Evolutionary conservation across 1,140 invertebrate genomes (phyloP), one percentile per base, ranked within the genome.

Genomic region (Diabrotica virgifera): DNA sequence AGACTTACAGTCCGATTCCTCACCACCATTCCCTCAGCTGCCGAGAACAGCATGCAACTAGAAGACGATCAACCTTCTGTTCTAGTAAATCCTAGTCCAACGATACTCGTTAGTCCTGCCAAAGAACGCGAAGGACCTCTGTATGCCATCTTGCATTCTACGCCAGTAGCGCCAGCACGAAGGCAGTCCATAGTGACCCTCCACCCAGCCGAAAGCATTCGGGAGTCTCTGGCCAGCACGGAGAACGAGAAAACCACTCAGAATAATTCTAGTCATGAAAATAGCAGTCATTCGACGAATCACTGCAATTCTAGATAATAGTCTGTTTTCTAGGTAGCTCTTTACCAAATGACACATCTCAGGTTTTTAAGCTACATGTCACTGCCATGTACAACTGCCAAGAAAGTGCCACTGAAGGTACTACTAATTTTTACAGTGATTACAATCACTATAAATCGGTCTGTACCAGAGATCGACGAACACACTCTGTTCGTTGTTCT

Each of bases 1-100:
- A 62, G 60, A 54, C 52, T 62, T 7, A 62, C 60, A 11, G 88
- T 91, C 61, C 80, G 89, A 24, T 87, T 90, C 69, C 79, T 91
- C 53, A 86, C 88, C 55, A 93, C 91, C 7, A 93, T 93, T 77
- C 90, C 91, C 5, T 93, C 91, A 4, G 90, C 90, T 2, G 88
- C 90, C 5, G 91, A 93, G 79, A 89, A 87, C 55, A 91, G 90
- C 70, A 85, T 89, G 73, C 85, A 89, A 69, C 80, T 86, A 75
- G 90, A 92, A 52, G 90, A 79, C 13, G 76, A 79, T 11, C 63
- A 69, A 52, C 69, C 63, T 8, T 63, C 66, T 13, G 58, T 46
- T 7, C 13, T 59, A 24, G 14, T 51, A 14, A 24, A 13, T 13
- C 37, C 58, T 51, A 51, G 58, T 13, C 74, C 74, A 35, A 67